Evolutionary conservation across 2,113 vertebrate species (phyloP).

Genomic region (Indicator indicator): DNA sequence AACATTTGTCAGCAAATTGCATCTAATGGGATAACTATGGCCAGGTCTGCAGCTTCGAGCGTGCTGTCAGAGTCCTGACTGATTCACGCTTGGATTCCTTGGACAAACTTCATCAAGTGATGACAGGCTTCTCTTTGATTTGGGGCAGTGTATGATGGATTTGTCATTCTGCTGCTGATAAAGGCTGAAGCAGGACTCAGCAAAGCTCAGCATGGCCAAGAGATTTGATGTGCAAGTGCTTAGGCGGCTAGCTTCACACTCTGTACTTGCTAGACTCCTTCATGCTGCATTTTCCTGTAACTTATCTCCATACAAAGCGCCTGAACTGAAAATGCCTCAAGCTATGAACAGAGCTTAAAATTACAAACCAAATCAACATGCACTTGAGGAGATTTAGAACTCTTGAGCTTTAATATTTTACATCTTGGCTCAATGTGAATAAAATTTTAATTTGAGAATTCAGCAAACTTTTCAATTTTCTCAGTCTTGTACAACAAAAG

Average conservation of each 20-base stretch:
- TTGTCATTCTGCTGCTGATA: not conserved
- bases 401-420: not conserved
- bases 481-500: not conserved
- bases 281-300: not conserved
- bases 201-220: not conserved
- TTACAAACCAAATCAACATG: not conserved
- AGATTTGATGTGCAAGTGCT: not conserved
- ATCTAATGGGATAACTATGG: constrained; percentile 57
- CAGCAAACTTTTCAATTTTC: not conserved
- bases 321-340: not conserved
- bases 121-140: not conserved
- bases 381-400: not conserved
- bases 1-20: constrained; percentile 82
- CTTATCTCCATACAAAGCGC: not conserved
- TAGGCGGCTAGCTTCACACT: not conserved
- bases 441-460: not conserved
- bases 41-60: constrained; percentile 18
- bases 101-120: not conserved
- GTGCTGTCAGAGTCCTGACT: constrained; percentile 26
- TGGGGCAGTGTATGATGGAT: not conserved
- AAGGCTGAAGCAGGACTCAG: not conserved
- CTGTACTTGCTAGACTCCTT: not conserved
- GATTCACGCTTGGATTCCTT: not conserved
- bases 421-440: not conserved
- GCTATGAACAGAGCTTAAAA: not conserved